Conservation (phyloP, 2,888 invertebrate species). For the Incurvaria masculella region DNA sequence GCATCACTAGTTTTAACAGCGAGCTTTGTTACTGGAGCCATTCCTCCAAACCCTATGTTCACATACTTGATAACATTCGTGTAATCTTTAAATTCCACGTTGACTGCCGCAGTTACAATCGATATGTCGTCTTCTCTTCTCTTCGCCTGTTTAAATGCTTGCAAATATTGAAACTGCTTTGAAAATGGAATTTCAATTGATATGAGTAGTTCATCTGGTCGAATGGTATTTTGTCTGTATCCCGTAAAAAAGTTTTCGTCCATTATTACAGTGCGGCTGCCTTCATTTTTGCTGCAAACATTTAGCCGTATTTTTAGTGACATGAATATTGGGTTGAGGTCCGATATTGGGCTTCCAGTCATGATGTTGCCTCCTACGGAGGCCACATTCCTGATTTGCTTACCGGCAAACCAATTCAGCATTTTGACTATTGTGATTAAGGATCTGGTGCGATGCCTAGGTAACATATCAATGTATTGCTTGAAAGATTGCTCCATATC, state of each 20-base stretch:
- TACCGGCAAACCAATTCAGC: conserved; percentile 93
- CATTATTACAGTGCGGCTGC: conserved; percentile 61
- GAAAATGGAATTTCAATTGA: conserved; percentile 73
- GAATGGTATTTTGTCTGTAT: conserved; percentile 70
- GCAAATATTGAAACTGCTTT: conserved; percentile 63
- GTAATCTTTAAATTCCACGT: conserved; percentile 59
- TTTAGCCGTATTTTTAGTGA: conserved; percentile 77
- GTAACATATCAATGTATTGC: conserved; percentile 53
- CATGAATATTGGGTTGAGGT: conserved; percentile 89
- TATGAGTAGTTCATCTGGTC: conserved; percentile 68
- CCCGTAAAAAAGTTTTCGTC: conserved; percentile 77
- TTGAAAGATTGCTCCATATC: conserved; percentile 68
- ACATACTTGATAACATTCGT: conserved; percentile 56
- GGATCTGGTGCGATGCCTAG: conserved; percentile 62
- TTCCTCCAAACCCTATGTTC: conserved; percentile 83
- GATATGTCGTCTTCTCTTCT: conserved; percentile 88
- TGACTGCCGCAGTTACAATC: conserved; percentile 78
- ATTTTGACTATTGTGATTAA: conserved; percentile 73
- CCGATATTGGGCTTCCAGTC: conserved; percentile 95
- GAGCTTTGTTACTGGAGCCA: conserved; percentile 86
- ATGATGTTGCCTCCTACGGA: conserved; percentile 92
- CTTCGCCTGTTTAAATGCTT: conserved; percentile 81
- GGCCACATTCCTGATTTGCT: conserved; percentile 94
- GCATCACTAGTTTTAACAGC: conserved; percentile 65
- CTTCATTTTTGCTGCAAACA: conserved; percentile 53